Conservation (phyloP, 2,113 vertebrate species). For the Mirza zaza region DNA sequence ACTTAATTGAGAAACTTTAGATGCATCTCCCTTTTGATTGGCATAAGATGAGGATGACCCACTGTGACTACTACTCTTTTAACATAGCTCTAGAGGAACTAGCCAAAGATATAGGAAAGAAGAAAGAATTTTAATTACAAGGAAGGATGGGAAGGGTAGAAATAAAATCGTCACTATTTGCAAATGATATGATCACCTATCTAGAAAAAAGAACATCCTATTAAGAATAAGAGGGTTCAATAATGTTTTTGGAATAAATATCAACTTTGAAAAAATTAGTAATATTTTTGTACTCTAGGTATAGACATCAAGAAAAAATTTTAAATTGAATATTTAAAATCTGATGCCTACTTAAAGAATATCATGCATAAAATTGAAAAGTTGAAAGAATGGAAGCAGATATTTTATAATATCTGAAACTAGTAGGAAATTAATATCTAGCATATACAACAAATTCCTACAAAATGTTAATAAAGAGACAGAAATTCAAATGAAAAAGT, state of each 20-base stretch:
- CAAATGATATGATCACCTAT: neutral
- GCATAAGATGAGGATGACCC: neutral
- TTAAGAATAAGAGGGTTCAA: neutral
- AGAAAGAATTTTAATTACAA: neutral
- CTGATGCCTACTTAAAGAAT: neutral
- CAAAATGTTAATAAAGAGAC: neutral
- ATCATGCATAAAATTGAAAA: neutral
- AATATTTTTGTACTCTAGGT: neutral
- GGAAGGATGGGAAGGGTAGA: neutral
- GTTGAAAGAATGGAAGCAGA: neutral
- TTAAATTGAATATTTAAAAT: slow-evolving; percentile 32
- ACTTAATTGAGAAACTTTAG: neutral
- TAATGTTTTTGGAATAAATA: neutral
- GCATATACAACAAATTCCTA: neutral
- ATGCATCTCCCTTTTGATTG: neutral
- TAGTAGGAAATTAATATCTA: neutral
- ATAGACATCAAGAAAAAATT: neutral
- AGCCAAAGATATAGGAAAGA: neutral
- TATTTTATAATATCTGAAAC: slow-evolving; percentile 11
- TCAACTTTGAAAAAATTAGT: neutral
- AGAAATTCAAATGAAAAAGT: neutral
- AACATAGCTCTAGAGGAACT: neutral
- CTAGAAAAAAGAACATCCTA: neutral
- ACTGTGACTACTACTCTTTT: neutral
- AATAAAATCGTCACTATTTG: neutral